Evolutionary conservation across 2,797 vertebrate genomes (phyloP), one percentile per base, ranked within the genome.

Genomic region (Eupleurogrammus muticus): DNA sequence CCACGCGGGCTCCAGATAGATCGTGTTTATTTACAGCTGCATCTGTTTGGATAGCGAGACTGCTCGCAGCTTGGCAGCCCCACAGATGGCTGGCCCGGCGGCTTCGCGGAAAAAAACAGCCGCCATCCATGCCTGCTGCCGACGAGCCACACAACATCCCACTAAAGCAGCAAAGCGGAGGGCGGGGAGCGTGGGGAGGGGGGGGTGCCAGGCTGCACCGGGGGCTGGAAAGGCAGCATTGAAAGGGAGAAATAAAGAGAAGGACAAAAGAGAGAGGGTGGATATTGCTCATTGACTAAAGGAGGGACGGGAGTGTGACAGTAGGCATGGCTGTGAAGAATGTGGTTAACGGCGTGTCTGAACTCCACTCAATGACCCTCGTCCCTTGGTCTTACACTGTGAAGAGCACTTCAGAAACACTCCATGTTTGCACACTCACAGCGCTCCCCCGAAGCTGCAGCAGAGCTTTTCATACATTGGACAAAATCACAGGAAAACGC

Each of bases 11-110:
- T 53, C 28, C 64, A 77, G 79, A 92, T 86, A 87, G 81, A 90
- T 91, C 23, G 82, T 77, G 85, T 88, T 87, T 89, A 88, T 92
- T 87, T 87, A 84, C 77, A 9, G 17, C 70, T 63, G 81, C 89
- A 90, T 91, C 89, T 93, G 92, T 87, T 85, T 76, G 57, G 57
- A 65, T 66, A 58, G 48, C 53, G 75, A 78, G 67, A 71, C 58
- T 28, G 65, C 28, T 70, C 58, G 46, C 63, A 62, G 73, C 77
- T 71, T 72, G 72, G 83, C 87, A 72, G 67, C 60, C 9, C n/a
- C 17, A 42, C 91, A 90, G 85, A 89, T 89, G 89, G 86, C 62
- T 28, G 50, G 58, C 70, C n/a, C 51, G 17, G 55, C 53, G 49
- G 79, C 73, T 63, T 58, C 49, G 62, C n/a, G n/a, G n/a, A n/a